These are phyloP conservation scores for Ceyx melanurus DNA, from an alignment of 2,113 vertebrate species.

Conservation along the genomic window DNA sequence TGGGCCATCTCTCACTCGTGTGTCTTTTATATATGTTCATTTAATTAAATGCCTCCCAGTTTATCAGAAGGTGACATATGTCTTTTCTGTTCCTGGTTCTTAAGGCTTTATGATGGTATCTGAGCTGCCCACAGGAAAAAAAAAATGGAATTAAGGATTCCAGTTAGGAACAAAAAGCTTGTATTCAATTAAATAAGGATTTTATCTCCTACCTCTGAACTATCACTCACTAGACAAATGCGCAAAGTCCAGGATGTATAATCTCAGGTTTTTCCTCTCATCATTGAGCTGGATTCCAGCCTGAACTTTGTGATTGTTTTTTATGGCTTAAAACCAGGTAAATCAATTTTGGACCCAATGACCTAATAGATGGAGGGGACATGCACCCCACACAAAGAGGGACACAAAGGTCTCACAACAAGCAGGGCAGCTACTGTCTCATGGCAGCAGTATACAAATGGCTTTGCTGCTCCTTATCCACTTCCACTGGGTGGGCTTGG, in stretches of 20 bases:
- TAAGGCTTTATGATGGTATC: neutral
- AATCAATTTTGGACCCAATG: neutral
- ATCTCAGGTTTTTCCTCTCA: neutral
- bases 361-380: neutral
- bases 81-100: neutral
- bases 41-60: neutral
- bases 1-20: neutral
- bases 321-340: neutral
- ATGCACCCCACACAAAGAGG: neutral
- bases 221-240: neutral
- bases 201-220: neutral
- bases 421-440: neutral
- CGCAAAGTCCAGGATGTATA: neutral
- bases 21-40: neutral
- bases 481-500: slow-evolving; percentile 12
- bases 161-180: neutral
- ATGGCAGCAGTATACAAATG: neutral
- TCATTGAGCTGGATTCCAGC: neutral
- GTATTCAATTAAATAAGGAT: neutral
- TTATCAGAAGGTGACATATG: neutral
- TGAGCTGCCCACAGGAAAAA: neutral
- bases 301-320: neutral
- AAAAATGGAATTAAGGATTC: neutral
- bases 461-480: slow-evolving; percentile 14
- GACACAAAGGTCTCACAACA: neutral